Conservation (phyloP, 2,113 vertebrate species). For the Etia nguti region DNA sequence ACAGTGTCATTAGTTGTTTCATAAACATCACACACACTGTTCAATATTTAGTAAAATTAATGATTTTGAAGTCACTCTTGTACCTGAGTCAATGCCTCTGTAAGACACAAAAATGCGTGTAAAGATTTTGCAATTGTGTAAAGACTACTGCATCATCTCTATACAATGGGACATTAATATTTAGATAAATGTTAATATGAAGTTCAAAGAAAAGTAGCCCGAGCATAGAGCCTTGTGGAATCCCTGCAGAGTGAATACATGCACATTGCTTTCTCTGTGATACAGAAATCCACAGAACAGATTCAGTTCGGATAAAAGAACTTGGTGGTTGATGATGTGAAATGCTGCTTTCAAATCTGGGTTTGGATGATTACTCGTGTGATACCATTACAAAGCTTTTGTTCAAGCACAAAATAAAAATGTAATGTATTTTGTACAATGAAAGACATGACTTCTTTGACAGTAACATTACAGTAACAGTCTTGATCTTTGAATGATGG, state of each 20-base stretch:
- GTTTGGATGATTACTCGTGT: neutral
- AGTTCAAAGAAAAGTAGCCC: neutral
- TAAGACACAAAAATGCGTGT: neutral
- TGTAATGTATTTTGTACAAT: neutral
- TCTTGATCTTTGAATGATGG: neutral
- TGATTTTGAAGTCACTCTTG: neutral
- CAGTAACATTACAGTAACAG: neutral
- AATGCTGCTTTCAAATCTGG: neutral
- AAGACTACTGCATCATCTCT: neutral
- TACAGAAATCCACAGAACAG: neutral
- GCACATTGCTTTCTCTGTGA: neutral
- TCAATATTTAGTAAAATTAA: neutral
- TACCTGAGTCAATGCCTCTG: neutral
- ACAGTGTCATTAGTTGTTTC: neutral
- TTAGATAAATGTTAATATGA: neutral
- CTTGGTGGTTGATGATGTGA: neutral
- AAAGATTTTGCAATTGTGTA: neutral
- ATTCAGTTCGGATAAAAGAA: neutral
- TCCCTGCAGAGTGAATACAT: neutral
- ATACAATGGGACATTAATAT: neutral
- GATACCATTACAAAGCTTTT: neutral
- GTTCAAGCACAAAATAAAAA: neutral
- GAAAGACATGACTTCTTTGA: rapidly evolving
- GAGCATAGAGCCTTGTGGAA: neutral
- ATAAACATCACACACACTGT: neutral